These are phyloP conservation scores for Mamestra configurata DNA, from an alignment of 1,140 invertebrate genomes.

Conservation along the genomic window DNA sequence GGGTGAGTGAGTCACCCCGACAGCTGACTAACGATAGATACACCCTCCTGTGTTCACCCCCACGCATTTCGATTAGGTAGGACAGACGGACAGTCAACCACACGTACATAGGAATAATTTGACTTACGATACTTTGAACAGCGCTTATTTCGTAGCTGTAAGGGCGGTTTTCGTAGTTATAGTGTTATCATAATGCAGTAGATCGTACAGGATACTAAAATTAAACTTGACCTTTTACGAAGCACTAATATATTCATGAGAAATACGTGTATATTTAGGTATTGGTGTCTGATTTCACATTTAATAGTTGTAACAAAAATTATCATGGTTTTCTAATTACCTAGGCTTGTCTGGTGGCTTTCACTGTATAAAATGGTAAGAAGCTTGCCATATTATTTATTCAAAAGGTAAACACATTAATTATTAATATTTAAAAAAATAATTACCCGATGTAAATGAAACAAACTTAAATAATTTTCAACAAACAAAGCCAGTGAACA, in stretches of 20 bases:
- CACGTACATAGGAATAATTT: background rate
- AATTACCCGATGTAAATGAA: no score
- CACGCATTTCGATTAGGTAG: constrained; percentile 36
- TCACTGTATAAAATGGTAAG: no score
- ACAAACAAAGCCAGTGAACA: no score
- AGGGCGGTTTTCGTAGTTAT: background rate
- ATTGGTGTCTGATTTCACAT: background rate
- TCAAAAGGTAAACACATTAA: no score
- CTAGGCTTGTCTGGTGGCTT: background rate
- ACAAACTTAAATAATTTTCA: no score
- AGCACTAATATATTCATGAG: constrained; percentile 24
- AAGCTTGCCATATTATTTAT: no score
- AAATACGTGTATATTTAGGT: background rate
- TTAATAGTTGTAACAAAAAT: background rate
- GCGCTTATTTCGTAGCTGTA: background rate
- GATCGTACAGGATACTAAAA: constrained; percentile 16
- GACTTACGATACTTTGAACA: background rate
- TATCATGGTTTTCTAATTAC: no score
- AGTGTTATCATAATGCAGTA: background rate
- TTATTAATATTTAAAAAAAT: no score
- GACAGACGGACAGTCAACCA: background rate
- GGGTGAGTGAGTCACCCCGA: constrained; percentile 51
- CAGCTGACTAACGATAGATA: constrained; percentile 56
- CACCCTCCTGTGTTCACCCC: constrained; percentile 43
- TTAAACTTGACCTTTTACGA: constrained; percentile 43